Conservation (phyloP, 2,113 vertebrate genomes). For the Poeciliopsis retropinna region DNA sequence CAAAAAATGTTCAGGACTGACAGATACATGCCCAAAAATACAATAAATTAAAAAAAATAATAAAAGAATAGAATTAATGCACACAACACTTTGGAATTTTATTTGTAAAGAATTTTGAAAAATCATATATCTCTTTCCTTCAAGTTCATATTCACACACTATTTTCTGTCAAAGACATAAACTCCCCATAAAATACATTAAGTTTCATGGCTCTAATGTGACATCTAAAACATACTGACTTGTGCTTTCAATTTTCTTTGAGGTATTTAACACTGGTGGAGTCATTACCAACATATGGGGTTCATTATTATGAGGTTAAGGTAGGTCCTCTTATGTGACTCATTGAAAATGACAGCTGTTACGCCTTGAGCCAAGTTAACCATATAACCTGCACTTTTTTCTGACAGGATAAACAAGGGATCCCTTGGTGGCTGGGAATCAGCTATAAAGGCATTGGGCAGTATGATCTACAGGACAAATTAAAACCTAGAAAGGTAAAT, state of each 20-base stretch:
- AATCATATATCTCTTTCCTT: neutral
- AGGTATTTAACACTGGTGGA: constrained; percentile 99
- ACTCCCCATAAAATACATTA: neutral
- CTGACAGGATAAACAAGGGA: constrained; percentile 95
- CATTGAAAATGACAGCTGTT: constrained; percentile 24
- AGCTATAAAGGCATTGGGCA: constrained; percentile 99
- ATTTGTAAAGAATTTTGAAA: neutral
- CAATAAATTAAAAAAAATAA: too few relatives aligned
- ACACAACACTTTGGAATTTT: neutral
- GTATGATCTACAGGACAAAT: constrained; percentile 96
- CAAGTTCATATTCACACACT: neutral
- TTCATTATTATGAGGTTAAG: constrained; percentile 99
- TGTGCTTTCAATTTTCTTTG: constrained; percentile 49
- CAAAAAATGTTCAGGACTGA: neutral
- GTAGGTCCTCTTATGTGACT: constrained; percentile 76
- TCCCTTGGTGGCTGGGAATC: constrained; percentile 98
- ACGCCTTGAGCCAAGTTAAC: constrained; percentile 22
- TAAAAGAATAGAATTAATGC: neutral
- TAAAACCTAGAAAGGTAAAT: constrained; percentile 88
- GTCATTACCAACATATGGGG: constrained; percentile 95
- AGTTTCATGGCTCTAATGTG: neutral
- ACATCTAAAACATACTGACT: constrained; percentile 12
- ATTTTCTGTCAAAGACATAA: neutral
- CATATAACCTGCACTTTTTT: neutral
- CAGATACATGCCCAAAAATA: neutral